phyloP scores from a whole-genome alignment of 64 coral and sea anemone genomes.

The Exaiptasia diaphana region DNA sequence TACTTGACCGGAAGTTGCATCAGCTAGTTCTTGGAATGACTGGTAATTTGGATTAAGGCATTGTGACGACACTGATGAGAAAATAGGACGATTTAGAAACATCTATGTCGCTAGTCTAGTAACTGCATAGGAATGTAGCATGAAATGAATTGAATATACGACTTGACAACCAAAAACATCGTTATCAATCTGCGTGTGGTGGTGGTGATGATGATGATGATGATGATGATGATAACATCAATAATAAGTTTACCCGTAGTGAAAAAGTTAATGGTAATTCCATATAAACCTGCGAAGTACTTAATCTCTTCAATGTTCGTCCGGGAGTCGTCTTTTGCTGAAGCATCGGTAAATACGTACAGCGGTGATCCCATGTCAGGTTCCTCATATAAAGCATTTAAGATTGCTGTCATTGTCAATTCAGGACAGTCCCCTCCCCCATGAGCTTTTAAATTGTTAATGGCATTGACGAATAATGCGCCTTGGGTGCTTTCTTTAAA shows the following conservation, averaged over 20 bases:
- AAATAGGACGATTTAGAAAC: neutral
- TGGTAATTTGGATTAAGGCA: too few relatives aligned
- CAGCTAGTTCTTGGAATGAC: constrained; percentile 64
- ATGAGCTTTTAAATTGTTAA: constrained; percentile 41
- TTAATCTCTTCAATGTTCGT: constrained; percentile 28
- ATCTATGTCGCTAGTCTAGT: too few relatives aligned
- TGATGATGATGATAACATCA: too few relatives aligned
- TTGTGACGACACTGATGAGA: too few relatives aligned
- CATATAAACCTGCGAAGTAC: constrained; percentile 1
- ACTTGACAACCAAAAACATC: too few relatives aligned
- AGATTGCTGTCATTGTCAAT: constrained; percentile 68
- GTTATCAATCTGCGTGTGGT: neutral
- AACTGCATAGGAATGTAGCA: neutral
- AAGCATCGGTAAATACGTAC: constrained; percentile 86
- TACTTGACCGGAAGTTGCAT: constrained; percentile 52
- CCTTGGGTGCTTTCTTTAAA: constrained; percentile 18
- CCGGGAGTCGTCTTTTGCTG: constrained; percentile 61
- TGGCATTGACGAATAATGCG: constrained; percentile 52
- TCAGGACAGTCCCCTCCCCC: constrained; percentile 69
- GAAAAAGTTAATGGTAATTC: constrained; percentile 49
- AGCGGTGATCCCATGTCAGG: constrained; percentile 64
- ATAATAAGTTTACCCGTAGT: constrained; percentile 10
- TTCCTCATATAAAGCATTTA: constrained; percentile 53
- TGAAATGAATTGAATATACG: constrained; percentile 15
- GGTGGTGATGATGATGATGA: too few relatives aligned